These are phyloP conservation scores for Fukomys damarensis DNA, from an alignment of 2,113 vertebrate species.

Conservation along the genomic window DNA sequence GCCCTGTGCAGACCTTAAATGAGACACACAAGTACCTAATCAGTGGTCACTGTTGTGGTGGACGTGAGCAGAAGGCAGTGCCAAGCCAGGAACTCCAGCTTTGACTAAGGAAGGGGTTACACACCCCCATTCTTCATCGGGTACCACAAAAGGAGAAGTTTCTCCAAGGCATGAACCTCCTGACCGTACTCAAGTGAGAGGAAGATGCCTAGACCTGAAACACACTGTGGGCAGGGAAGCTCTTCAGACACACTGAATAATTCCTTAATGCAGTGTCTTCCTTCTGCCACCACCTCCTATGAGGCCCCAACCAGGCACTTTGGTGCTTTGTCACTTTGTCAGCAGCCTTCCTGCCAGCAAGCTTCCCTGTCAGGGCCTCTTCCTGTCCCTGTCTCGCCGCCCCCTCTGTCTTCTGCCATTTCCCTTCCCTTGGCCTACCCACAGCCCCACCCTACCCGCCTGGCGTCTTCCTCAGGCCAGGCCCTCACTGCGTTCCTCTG, in stretches of 20 bases:
- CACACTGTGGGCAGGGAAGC: background rate
- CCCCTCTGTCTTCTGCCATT: background rate
- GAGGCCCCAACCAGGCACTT: background rate
- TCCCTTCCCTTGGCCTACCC: slow-evolving; percentile 54
- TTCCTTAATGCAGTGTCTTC: background rate
- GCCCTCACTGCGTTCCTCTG: background rate
- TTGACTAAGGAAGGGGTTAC: background rate
- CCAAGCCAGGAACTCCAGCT: background rate
- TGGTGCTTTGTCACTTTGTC: background rate
- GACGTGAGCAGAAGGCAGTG: background rate
- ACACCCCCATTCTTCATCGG: background rate
- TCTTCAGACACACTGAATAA: background rate
- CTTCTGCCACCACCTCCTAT: background rate
- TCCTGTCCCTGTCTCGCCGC: background rate
- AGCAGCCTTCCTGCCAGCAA: slow-evolving; percentile 47
- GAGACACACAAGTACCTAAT: background rate
- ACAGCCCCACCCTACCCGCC: background rate
- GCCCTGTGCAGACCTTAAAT: background rate
- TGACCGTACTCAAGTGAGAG: background rate
- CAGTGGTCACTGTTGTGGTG: background rate
- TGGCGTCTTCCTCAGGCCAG: background rate
- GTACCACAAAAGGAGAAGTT: background rate
- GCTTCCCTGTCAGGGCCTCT: slow-evolving; percentile 59
- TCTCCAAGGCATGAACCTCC: background rate
- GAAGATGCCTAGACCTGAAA: background rate